A percentile compares a stretch with the other conserved stretches of the same genome.
These are phyloP conservation scores for Chrysotoxum bicinctum DNA, from an alignment of 2,888 invertebrate genomes.

Conservation along the genomic window DNA sequence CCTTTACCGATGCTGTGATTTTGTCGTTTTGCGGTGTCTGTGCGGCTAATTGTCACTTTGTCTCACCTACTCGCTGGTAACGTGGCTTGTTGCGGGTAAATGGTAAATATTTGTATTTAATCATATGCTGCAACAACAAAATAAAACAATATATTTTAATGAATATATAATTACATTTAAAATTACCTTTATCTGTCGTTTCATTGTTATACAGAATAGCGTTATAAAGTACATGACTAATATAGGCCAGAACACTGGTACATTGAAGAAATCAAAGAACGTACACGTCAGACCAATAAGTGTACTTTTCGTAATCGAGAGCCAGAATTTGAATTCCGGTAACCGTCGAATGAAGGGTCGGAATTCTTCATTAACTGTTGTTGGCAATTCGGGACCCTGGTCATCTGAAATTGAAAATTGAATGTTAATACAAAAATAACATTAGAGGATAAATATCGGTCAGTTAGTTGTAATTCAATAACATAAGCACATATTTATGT, in stretches of 20 bases:
- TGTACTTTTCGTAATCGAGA: conserved; percentile 97
- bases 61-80: conserved; percentile 87
- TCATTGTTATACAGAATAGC: conserved; percentile 99
- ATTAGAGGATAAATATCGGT: neutral
- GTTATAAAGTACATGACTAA: conserved; percentile 99
- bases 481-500: too few species aligned
- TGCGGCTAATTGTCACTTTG: conserved; percentile 83
- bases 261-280: conserved; percentile 98
- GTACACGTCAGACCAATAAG: conserved; percentile 94
- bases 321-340: conserved; percentile 99
- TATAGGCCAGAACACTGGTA: conserved; percentile 99
- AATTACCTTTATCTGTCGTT: conserved; percentile 98
- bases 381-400: conserved; percentile 95
- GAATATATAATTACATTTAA: neutral
- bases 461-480: too few species aligned
- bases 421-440: neutral
- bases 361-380: conserved; percentile 97
- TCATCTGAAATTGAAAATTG: conserved; percentile 77
- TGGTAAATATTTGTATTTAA: conserved; percentile 99
- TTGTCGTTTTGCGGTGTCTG: conserved; percentile 79
- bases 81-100: conserved; percentile 99
- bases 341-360: conserved; percentile 97
- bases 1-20: conserved; percentile 73
- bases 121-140: conserved; percentile 94
- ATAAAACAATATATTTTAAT: neutral